Base-by-base conservation (phyloP, 2,888 invertebrate genomes). In the Drosophila demipolita region DNA sequence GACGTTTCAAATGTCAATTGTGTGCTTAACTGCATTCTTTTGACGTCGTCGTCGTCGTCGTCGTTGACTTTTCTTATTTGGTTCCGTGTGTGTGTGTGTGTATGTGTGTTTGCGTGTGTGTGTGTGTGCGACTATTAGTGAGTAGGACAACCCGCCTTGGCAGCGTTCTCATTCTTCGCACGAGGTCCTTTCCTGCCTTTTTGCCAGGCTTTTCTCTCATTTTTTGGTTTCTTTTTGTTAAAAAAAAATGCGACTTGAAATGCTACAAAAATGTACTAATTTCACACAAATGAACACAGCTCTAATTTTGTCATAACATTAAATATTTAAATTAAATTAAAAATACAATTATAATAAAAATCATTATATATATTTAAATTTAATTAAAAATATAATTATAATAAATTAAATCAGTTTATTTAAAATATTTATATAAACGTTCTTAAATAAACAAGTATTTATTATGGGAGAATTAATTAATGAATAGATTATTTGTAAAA, bases 1-100 rank as follows among this genome's bases (percentile, higher is more conserved):
- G 91, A 82, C 86, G 87, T 90, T 91, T 91, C 87, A 91, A 90
- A 91, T 90, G 90, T 91, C 92, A 91, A 92, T 91, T 91, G 92
- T 91, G 90, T 90, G 80, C 88, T 88, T 88, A 88, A 88, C 88
- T 88, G 88, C 89, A 88, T 88, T 90, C 88, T 86, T 86, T 86
- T 84, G 79, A 89, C 84, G 42, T 36, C 63, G 58, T 45, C 80
- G 66, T 49, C 52, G 26, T 33, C 64, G 50, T 63, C 53, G 53
- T 45, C 60, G 33, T 38, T 52, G 29, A 67, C 79, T 79, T 83
- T 85, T 79, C 85, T 86, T 88, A 85, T 86, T 83, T 78, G 80
- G 74, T 58, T 59, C 60, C 60, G 42, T 36, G 48, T 59, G 59
- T 58, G 54, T 57, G 66, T 40, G 38, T 67, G 55, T 60, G 52